Evolutionary conservation across 2,797 vertebrate species (phyloP).

Genomic region (Propithecus perrieri): DNA sequence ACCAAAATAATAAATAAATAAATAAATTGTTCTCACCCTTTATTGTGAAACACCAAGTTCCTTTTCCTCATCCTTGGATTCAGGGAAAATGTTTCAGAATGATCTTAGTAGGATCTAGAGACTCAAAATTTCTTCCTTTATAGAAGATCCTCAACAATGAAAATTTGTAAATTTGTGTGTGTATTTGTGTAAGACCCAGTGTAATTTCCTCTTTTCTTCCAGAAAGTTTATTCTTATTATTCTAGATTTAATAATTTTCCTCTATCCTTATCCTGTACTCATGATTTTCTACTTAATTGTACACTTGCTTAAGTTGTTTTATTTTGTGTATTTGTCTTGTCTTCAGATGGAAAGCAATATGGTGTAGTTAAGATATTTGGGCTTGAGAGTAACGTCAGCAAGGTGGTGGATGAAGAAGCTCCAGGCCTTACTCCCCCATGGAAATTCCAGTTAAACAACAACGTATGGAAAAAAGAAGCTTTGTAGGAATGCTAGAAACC

Average conservation of each 20-base stretch:
- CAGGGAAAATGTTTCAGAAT: neutral
- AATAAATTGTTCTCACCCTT: neutral
- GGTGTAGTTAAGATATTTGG: rapidly evolving
- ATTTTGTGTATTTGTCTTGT: neutral
- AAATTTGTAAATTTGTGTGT: neutral
- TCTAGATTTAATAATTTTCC: neutral
- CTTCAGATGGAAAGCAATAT: neutral
- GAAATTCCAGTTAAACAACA: neutral
- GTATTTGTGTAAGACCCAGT: neutral
- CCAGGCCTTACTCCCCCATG: neutral
- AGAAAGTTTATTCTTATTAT: neutral
- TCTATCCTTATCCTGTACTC: neutral
- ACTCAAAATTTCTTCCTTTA: neutral
- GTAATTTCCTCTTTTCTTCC: neutral
- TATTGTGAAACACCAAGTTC: neutral
- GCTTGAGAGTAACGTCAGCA: neutral
- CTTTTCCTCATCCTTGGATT: neutral
- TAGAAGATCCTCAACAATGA: neutral
- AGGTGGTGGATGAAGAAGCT: neutral
- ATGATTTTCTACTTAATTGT: neutral
- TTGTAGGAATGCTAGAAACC: neutral
- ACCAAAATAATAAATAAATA: neutral
- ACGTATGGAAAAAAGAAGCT: neutral
- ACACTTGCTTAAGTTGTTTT: neutral
- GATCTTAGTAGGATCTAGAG: neutral